A percentile compares a stretch with the other conserved stretches of the same genome.
These are phyloP conservation scores for Microcaecilia unicolor DNA, from an alignment of 2,797 vertebrate genomes.

Conservation along the genomic window DNA sequence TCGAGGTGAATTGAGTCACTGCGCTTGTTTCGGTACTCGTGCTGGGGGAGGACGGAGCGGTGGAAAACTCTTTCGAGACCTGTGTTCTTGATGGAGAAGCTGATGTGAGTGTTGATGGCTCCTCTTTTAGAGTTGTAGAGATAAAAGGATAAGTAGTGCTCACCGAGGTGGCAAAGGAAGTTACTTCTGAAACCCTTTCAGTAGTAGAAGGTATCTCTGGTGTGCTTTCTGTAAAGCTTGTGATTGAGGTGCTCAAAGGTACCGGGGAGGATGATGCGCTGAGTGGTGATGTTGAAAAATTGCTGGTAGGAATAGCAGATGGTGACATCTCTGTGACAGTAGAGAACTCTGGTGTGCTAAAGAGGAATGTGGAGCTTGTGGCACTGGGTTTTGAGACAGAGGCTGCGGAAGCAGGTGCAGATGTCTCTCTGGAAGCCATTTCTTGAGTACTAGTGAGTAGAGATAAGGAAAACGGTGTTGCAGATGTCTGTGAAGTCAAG, in stretches of 20 bases:
- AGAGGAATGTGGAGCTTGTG: no score
- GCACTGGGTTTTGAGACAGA: background rate
- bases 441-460: background rate
- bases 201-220: background rate
- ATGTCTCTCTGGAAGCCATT: background rate
- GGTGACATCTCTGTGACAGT: no score
- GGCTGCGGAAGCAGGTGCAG: background rate
- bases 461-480: background rate
- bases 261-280: no score
- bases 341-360: no score
- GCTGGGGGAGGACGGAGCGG: no score
- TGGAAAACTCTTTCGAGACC: no score
- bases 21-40: no score
- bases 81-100: background rate
- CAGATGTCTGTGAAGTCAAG: background rate
- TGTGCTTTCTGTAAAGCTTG: no score
- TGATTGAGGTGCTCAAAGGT: no score
- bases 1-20: no score
- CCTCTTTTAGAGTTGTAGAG: background rate
- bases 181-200: background rate
- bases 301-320: no score
- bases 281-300: no score
- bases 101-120: background rate
- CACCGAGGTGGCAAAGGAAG: background rate
- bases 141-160: background rate